These are phyloP conservation scores for Sebastes oblongus DNA, from an alignment of 2,797 vertebrate species.

Conservation along the genomic window DNA sequence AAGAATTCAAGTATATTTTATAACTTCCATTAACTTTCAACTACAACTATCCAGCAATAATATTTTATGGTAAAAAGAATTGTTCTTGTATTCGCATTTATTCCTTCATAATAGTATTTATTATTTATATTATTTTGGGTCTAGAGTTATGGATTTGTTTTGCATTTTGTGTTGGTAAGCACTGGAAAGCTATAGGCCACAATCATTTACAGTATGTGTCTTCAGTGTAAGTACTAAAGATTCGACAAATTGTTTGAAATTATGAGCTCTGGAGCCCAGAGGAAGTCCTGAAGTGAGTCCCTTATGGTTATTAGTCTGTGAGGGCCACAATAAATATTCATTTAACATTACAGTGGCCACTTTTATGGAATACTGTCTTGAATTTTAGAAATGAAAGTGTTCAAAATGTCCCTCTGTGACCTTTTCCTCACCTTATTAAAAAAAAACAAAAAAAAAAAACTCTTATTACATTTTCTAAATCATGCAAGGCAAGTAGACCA, in stretches of 20 bases:
- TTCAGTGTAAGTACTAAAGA: not conserved
- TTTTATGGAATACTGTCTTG: not conserved
- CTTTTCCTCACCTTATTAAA: not conserved
- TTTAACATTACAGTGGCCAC: not conserved
- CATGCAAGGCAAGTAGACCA: not conserved
- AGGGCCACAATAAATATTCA: conserved; percentile 6
- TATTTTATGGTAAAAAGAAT: not conserved
- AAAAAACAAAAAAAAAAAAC: not conserved
- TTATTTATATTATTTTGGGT: not conserved
- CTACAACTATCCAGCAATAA: not conserved
- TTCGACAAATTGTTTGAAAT: not conserved
- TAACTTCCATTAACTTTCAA: not conserved
- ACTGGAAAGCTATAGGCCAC: not conserved
- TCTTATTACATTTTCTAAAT: not conserved
- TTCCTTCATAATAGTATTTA: not conserved
- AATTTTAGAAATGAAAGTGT: not conserved
- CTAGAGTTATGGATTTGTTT: not conserved
- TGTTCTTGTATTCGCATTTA: not conserved
- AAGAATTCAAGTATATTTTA: not conserved
- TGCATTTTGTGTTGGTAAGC: not conserved
- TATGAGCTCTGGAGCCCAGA: not conserved
- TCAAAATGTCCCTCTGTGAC: not conserved
- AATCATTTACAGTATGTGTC: not conserved
- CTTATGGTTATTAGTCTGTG: not conserved
- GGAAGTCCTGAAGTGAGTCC: not conserved